These are phyloP conservation scores for Vanessa tameamea DNA, from an alignment of 1,140 invertebrate species.

Conservation along the genomic window DNA sequence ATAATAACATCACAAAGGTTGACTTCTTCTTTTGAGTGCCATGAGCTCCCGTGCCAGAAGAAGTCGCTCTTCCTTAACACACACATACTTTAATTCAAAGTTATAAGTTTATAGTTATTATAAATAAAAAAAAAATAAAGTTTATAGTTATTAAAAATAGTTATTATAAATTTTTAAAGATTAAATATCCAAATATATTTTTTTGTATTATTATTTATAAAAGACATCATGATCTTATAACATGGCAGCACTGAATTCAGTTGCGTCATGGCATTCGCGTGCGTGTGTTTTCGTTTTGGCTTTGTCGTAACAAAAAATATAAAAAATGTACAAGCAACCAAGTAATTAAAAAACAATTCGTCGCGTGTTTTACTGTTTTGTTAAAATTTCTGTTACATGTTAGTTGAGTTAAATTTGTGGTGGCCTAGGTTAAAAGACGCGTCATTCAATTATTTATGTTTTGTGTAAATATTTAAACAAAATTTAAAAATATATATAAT, in stretches of 20 bases:
- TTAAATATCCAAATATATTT: no score
- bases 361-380: background rate
- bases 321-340: background rate
- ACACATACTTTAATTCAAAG: no score
- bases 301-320: conserved; percentile 1
- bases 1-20: no score
- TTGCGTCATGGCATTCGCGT: conserved; percentile 26
- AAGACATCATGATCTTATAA: background rate
- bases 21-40: no score
- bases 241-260: conserved; percentile 19
- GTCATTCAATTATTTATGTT: background rate
- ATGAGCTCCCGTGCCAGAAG: no score
- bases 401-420: background rate
- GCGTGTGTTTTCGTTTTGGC: conserved; percentile 25
- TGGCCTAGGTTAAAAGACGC: background rate
- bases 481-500: background rate
- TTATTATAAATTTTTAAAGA: no score
- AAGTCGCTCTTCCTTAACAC: no score
- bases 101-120: no score
- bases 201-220: background rate
- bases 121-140: no score
- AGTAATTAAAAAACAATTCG: background rate
- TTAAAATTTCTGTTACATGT: background rate
- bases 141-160: no score
- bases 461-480: background rate